phyloP scores from a whole-genome alignment of 2,113 vertebrate genomes.

The Anguilla japonica region DNA sequence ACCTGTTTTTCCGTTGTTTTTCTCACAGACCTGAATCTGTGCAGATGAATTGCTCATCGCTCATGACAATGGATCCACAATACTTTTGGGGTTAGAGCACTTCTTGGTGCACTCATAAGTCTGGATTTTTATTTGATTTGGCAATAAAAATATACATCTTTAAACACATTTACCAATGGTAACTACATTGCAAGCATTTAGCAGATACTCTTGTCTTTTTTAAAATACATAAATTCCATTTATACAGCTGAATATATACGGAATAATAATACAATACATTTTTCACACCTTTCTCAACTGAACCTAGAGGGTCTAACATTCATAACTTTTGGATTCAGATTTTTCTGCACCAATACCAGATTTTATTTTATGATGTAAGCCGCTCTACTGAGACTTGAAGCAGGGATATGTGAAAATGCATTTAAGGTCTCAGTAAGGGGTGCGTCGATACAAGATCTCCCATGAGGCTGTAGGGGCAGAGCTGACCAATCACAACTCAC shows the following conservation, averaged over 20 bases:
- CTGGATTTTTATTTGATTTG: too few species aligned
- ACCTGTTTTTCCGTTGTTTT: neutral
- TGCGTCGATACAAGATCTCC: neutral
- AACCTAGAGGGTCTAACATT: neutral
- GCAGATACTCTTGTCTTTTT: too few species aligned
- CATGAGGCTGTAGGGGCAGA: neutral
- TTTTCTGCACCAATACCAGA: neutral
- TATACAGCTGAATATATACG: too few species aligned
- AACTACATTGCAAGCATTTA: too few species aligned
- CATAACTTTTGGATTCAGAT: neutral
- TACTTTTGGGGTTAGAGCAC: neutral
- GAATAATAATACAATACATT: neutral
- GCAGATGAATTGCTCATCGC: neutral
- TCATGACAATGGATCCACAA: neutral
- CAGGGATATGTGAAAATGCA: neutral
- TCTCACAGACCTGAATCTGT: too few species aligned
- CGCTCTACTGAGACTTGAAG: neutral
- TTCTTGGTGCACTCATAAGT: too few species aligned
- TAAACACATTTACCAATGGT: too few species aligned
- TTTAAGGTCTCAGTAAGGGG: neutral
- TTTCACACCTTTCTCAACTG: neutral
- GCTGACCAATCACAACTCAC: neutral
- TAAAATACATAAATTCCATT: too few species aligned
- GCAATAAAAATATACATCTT: too few species aligned
- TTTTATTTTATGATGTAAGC: neutral